Evolutionary conservation across 1,140 invertebrate genomes (phyloP).

Genomic region (Geopemphigus sp.): DNA sequence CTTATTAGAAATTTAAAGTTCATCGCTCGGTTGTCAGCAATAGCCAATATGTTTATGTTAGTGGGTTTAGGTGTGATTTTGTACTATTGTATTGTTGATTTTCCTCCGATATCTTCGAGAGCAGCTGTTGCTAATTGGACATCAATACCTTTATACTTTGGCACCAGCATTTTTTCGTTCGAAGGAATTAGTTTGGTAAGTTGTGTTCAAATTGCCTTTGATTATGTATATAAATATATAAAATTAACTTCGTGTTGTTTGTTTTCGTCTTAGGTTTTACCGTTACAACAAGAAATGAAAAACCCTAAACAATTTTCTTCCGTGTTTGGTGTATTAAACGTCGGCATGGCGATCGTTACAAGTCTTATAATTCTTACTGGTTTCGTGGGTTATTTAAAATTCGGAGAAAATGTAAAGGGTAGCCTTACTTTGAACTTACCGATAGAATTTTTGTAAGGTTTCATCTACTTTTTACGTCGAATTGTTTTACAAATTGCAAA

Average conservation of each 20-base stretch:
- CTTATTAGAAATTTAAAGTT: conserved; percentile 81
- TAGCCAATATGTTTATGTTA: conserved; percentile 76
- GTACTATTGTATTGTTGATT: conserved; percentile 61
- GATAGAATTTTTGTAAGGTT: conserved; percentile 62
- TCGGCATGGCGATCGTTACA: conserved; percentile 81
- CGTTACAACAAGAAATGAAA: conserved; percentile 78
- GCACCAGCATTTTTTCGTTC: conserved; percentile 82
- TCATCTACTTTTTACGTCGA: neutral
- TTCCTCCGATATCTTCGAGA: conserved; percentile 51
- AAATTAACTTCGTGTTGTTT: neutral
- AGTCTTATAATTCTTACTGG: conserved; percentile 81
- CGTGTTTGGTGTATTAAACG: conserved; percentile 79
- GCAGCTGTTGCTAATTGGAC: conserved; percentile 59
- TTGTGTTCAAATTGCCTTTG: neutral
- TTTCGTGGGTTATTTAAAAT: conserved; percentile 82
- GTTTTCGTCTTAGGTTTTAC: conserved; percentile 64
- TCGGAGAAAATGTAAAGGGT: conserved; percentile 65
- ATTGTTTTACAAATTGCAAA: neutral
- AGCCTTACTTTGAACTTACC: conserved; percentile 76
- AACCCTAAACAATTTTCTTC: conserved; percentile 76
- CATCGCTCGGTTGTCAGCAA: conserved; percentile 78
- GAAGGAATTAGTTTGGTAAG: conserved; percentile 79
- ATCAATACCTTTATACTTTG: conserved; percentile 76
- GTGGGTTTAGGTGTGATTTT: conserved; percentile 76
- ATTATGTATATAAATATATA: neutral